A percentile compares a stretch with the other conserved stretches of the same genome.
These are phyloP conservation scores for Chunga burmeisteri DNA, from an alignment of 2,113 vertebrate genomes.

Conservation along the genomic window DNA sequence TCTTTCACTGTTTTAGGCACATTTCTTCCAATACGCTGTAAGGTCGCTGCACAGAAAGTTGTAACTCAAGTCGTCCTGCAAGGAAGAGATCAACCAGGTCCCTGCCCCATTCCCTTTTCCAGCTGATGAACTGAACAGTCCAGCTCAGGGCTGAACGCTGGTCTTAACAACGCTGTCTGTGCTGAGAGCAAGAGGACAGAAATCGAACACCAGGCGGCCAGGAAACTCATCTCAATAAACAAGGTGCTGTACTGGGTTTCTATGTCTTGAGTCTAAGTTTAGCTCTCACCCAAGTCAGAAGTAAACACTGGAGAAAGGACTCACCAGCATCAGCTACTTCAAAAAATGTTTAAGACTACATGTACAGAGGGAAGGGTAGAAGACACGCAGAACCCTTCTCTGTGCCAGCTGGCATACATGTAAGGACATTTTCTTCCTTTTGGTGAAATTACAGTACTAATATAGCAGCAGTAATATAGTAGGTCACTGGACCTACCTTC, in stretches of 20 bases:
- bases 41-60: not conserved
- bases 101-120: not conserved
- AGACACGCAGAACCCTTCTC: not conserved
- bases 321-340: not conserved
- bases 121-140: not conserved
- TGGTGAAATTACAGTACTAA: not conserved
- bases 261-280: conserved; percentile 26
- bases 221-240: conserved; percentile 38
- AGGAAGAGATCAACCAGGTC: not conserved
- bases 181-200: not conserved
- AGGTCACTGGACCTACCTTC: not conserved
- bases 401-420: not conserved
- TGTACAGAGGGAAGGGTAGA: not conserved
- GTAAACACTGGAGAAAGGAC: conserved; percentile 16
- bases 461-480: not conserved
- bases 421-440: not conserved
- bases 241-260: conserved; percentile 31
- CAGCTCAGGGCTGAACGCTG: not conserved
- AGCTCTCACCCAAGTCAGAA: conserved; percentile 7
- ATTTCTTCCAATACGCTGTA: not conserved
- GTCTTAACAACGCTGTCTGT: not conserved
- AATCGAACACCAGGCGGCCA: not conserved
- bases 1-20: not conserved
- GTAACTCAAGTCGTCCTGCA: not conserved
- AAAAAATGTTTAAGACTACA: not conserved